Base-by-base conservation (phyloP, 1,140 invertebrate genomes). In the Lanistes nyassanus region DNA sequence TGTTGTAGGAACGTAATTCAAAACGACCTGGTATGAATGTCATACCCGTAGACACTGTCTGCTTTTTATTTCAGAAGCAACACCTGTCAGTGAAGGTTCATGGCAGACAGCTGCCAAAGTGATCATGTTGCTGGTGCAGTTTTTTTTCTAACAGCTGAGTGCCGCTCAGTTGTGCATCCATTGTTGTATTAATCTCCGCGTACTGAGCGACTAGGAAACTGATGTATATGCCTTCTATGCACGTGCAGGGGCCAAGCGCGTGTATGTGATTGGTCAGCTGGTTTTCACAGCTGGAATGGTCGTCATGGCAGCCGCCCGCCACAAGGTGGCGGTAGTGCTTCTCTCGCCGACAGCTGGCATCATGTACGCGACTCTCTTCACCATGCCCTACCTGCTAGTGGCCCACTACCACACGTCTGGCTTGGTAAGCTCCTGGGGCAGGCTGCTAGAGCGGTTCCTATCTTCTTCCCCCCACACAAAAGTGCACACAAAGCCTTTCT, bases 361-460 rank as follows among this genome's bases (percentile, higher is more conserved):
- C 37, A 97, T 98, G 96, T 99, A 98, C 88, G 97, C 97, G 0
- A 98, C 97, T 0, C 90, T 99, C 19, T 98, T 99, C 87, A 99
- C 97, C 3, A 97, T 98, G 95, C 97, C 97, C 2, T 98, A 98
- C 86, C 89, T 98, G 21, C 90, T 98, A 29, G 92, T 98, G 16
- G 96, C 97, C 2, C 94, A 97, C 85, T 98, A 98, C 86, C 97
- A 98, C 86, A 93, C 95, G 19, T 93, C 92, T 51, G 93, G 94
- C 79, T 93, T 92, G 90, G 97, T 98, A 91, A 93, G 79, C 76
- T 29, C 19, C 47, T 56, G 36, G 4, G 31, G 13, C 5, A 31
- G 23, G 36, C 36, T 5, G 7, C 19, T 60, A 39, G 37, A 13
- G 3, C 60, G 21, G 7, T 31, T n/a, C 42, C 47, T 56, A 16